phyloP scores from a whole-genome alignment of 2,113 vertebrate genomes.

The Okapia johnstoni region DNA sequence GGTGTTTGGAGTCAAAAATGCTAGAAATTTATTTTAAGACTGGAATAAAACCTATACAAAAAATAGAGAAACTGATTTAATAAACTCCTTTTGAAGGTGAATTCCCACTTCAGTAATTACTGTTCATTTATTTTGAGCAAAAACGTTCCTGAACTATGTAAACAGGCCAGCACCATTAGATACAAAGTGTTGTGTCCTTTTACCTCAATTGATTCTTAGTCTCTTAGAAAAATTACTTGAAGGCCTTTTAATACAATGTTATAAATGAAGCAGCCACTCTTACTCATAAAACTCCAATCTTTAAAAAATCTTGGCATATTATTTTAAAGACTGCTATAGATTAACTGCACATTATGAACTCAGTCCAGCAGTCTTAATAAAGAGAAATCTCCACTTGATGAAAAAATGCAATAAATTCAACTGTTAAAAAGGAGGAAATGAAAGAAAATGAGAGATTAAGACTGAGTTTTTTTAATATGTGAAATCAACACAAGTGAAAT shows the following conservation, averaged over 20 bases:
- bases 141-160: not conserved
- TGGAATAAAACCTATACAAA: not conserved
- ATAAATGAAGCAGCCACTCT: not conserved
- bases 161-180: not conserved
- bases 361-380: not conserved
- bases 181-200: not conserved
- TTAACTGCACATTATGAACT: conserved; percentile 70
- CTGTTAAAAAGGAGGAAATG: not conserved
- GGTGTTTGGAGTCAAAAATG: not conserved
- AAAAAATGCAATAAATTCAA: conserved; percentile 16
- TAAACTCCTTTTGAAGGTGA: not conserved
- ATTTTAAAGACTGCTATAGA: conserved; percentile 13
- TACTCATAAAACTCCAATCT: conserved; percentile 38
- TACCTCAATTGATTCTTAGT: not conserved
- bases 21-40: not conserved
- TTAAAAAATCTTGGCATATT: conserved; percentile 23
- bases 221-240: not conserved
- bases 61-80: not conserved
- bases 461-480: not conserved
- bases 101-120: not conserved
- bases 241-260: not conserved
- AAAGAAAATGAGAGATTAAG: not conserved
- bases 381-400: conserved; percentile 3
- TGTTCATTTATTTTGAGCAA: not conserved
- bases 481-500: not conserved